A percentile compares a stretch with the other conserved stretches of the same genome.
phyloP scores from a whole-genome alignment of 2,113 vertebrate genomes.

The Pteropus alecto region DNA sequence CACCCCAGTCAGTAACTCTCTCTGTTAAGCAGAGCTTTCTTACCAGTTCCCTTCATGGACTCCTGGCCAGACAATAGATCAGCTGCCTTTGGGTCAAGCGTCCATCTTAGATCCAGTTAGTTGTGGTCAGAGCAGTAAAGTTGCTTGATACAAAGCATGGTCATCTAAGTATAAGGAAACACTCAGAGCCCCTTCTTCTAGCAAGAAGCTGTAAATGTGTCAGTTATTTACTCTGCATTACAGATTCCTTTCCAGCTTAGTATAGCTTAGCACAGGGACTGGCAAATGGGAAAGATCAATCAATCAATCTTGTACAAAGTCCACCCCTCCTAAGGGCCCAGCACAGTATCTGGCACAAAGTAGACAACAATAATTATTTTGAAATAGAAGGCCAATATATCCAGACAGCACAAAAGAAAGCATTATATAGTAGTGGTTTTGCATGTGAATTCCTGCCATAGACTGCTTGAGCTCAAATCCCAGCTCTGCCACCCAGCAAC shows the following conservation, averaged over 20 bases:
- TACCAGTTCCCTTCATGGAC: background rate
- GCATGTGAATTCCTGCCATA: background rate
- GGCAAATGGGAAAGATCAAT: conserved; percentile 14
- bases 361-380: background rate
- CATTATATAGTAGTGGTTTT: background rate
- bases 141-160: background rate
- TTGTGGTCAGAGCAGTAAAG: background rate
- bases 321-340: background rate
- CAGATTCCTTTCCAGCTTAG: background rate
- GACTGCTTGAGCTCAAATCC: conserved; percentile 17
- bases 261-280: background rate
- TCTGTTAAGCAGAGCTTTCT: background rate
- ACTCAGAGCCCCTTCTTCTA: background rate
- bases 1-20: background rate
- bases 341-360: background rate
- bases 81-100: background rate
- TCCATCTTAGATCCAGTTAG: background rate
- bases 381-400: background rate
- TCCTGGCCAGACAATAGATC: background rate
- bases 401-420: background rate
- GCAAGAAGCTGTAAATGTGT: background rate
- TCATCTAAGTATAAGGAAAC: background rate
- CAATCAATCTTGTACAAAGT: background rate
- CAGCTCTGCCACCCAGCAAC: background rate
- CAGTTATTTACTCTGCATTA: background rate